Base-by-base conservation (phyloP, 2,888 invertebrate genomes). In the Caenorhabditis sulstoni region DNA sequence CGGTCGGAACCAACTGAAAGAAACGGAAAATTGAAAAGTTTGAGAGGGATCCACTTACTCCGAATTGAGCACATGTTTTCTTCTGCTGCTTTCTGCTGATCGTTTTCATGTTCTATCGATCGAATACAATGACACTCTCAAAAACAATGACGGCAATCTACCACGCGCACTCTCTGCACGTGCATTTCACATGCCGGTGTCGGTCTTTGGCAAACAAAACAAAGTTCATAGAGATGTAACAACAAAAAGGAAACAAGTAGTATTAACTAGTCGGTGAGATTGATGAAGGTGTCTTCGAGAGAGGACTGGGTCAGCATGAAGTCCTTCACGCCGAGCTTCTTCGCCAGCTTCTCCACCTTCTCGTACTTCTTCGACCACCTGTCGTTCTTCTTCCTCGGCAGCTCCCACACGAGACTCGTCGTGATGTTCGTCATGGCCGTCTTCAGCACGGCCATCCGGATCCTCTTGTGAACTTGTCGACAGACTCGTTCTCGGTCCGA, bases 291-390 rank as follows among this genome's bases (percentile, higher is more conserved):
- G 44, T 73, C 73, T 37, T 64, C 64, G 20, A 73, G 62, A 16
- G 73, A 65, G 4, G 73, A 55, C 29, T 73, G 73, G 12, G 65
- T 50, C 22, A 73, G 41, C 50, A 58, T 59, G 23, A 52, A 65
- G 22, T 73, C 64, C 20, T 73, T 65, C 3, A 65, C 65, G 5
- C 49, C 11, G n/a, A 65, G 35, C 29, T 73, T 58, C 41, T 52
- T 45, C 41, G 66, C 59, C 45, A 66, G 45, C 37, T 55, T 49
- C 47, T 65, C 29, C 16, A 67, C 66, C 35, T 66, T 49, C n/a
- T 75, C 55, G 18, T 53, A 61, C 53, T 66, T 66, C 39, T 22
- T 61, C 39, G 74, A 59, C 74, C 74, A 75, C 45, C 59, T 66
- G 35, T 75, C 74, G 3, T 35, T 44, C 1, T 29, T 41, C 37